A percentile compares a stretch with the other conserved stretches of the same genome.
phyloP scores from a whole-genome alignment of 2,797 vertebrate species.

The Rachycentron canadum region DNA sequence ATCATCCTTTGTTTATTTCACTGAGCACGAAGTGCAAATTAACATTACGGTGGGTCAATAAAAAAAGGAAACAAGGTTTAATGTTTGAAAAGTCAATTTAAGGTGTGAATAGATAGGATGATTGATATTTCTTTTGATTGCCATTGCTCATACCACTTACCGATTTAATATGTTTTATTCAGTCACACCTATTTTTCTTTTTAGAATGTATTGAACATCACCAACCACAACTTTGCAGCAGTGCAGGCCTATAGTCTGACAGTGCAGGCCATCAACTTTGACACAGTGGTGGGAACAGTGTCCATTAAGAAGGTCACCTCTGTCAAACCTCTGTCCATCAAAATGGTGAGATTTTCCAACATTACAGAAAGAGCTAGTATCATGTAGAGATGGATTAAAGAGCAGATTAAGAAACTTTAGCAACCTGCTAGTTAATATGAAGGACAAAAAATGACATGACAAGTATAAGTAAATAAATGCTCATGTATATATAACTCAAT shows the following conservation, averaged over 20 bases:
- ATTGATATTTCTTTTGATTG: too few species aligned
- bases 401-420: too few species aligned
- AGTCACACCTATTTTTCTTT: neutral
- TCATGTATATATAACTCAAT: too few species aligned
- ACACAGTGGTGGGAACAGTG: constrained; percentile 80
- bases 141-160: too few species aligned
- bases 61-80: too few species aligned
- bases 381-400: neutral
- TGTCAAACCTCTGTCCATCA: constrained; percentile 70
- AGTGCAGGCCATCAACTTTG: constrained; percentile 79
- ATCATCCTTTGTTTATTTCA: constrained; percentile 73
- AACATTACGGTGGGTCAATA: constrained; percentile 78
- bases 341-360: constrained; percentile 74
- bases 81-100: too few species aligned
- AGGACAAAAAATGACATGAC: too few species aligned
- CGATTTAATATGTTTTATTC: too few species aligned
- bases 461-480: too few species aligned
- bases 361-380: neutral
- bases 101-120: too few species aligned
- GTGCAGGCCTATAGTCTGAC: constrained; percentile 78
- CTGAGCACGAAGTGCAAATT: constrained; percentile 51
- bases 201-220: constrained; percentile 86
- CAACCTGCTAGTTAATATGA: too few species aligned
- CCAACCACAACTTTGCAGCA: constrained; percentile 84
- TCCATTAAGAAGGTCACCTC: constrained; percentile 64